Evolutionary conservation across 2,888 invertebrate species (phyloP), one percentile per base, ranked within the genome.

Genomic region (Meganola albula): DNA sequence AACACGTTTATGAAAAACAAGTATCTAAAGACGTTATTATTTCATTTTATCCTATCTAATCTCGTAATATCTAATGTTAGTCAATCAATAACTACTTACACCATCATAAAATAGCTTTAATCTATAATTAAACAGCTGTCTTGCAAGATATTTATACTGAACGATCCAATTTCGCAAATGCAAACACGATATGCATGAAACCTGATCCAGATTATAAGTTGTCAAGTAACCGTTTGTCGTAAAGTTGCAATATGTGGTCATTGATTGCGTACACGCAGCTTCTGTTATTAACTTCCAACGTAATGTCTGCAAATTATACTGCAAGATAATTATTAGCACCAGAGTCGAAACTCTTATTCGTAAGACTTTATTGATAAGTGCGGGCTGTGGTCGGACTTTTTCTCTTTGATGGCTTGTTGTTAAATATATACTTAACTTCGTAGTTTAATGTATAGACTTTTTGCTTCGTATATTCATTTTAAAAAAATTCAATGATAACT

Each of bases 281-380:
- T 69, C 75, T 80, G 75, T 77, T 76, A 82, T 83, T 82, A 77
- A 63, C 67, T 44, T 55, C 54, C 58, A 51, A 54, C 54, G 59
- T 80, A 82, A 82, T 83, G 65, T 60, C 63, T 45, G 74, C 61
- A 77, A 84, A 84, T 83, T 84, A 80, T 61, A 82, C 70, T 46
- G 61, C 59, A 52, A 46, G 50, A 49, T 72, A 76, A 74, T 78
- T 66, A 70, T 61, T 61, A 58, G 57, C 61, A 66, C 60, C 55
- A 51, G 58, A 46, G 60, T 58, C 56, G 44, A 56, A 53, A 56
- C 48, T 46, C 51, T 47, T 41, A 42, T 28, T 31, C 43, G 39
- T 44, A 53, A 46, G 41, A 42, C 34, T 48, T 53, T 58, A 53
- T 61, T 60, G 53, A 50, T 43, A 50, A 47, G 48, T 53, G 53